Percentiles rank a stretch among this genome's conserved stretches.
Evolutionary conservation across 2,113 vertebrate species (phyloP).

Genomic region (Butastur rufipennis): DNA sequence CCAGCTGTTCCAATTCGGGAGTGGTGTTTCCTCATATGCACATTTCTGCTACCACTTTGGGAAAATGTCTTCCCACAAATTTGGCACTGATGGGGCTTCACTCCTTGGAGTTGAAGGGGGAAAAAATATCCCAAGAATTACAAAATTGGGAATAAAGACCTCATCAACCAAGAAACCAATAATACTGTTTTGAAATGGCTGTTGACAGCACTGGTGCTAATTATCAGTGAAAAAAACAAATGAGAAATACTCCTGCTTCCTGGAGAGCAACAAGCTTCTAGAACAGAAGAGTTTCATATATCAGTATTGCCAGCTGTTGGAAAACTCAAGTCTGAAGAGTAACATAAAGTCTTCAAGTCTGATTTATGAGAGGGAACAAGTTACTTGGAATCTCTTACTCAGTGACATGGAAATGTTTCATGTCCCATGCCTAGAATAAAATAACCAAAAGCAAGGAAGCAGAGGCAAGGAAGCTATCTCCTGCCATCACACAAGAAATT

Average conservation of each 20-base stretch:
- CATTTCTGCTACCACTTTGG: conserved; percentile 96
- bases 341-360: background rate
- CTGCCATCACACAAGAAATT: background rate
- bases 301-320: background rate
- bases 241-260: background rate
- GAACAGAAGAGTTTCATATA: background rate
- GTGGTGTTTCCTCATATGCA: conserved; percentile 94
- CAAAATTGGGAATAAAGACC: background rate
- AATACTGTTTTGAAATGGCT: background rate
- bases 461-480: background rate
- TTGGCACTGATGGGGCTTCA: conserved; percentile 94
- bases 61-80: conserved; percentile 97
- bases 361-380: background rate
- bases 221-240: background rate
- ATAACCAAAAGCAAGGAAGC: background rate
- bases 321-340: background rate
- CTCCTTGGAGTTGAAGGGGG: conserved; percentile 75
- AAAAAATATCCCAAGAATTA: conserved; percentile 4
- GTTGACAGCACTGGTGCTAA: background rate
- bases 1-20: conserved; percentile 73
- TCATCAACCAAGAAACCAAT: background rate
- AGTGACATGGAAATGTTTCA: background rate
- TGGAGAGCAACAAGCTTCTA: background rate
- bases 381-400: background rate
- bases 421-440: background rate